phyloP scores from a whole-genome alignment of 2,797 vertebrate species.

The Chromobotia macracanthus region DNA sequence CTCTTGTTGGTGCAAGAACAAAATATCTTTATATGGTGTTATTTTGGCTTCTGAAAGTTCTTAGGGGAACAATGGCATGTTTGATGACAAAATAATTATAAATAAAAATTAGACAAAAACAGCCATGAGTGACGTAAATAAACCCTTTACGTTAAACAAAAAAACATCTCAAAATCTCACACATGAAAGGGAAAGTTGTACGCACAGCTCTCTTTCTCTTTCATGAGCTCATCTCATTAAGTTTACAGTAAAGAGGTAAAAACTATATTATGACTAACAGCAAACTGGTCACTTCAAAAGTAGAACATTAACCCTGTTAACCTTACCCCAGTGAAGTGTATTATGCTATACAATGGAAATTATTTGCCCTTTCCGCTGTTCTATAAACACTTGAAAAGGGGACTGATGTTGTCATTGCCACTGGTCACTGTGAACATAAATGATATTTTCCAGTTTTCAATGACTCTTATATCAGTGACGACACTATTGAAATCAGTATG shows the following conservation, averaged over 20 bases:
- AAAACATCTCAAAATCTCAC: not conserved
- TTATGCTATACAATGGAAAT: not conserved
- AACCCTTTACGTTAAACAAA: not conserved
- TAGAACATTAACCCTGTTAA: not conserved
- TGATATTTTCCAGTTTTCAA: not conserved
- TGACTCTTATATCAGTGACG: not conserved
- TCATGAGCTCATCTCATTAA: not conserved
- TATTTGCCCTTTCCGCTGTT: no score
- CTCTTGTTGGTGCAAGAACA: conserved; percentile 18
- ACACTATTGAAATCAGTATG: not conserved
- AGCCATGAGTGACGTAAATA: not conserved
- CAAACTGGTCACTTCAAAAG: not conserved
- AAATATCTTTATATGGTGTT: conserved; percentile 37
- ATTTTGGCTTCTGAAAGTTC: conserved; percentile 4
- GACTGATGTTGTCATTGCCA: not conserved
- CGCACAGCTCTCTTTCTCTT: not conserved
- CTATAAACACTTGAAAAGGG: not conserved
- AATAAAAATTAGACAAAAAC: not conserved
- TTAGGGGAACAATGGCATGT: conserved; percentile 13
- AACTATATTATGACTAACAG: not conserved
- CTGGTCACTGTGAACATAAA: conserved; percentile 5
- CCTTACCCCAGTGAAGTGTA: not conserved
- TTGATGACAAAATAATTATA: conserved; percentile 28
- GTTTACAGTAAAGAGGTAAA: not conserved
- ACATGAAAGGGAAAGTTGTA: not conserved